Conservation (phyloP, 2,888 invertebrate species). For the Theretra japonica region DNA sequence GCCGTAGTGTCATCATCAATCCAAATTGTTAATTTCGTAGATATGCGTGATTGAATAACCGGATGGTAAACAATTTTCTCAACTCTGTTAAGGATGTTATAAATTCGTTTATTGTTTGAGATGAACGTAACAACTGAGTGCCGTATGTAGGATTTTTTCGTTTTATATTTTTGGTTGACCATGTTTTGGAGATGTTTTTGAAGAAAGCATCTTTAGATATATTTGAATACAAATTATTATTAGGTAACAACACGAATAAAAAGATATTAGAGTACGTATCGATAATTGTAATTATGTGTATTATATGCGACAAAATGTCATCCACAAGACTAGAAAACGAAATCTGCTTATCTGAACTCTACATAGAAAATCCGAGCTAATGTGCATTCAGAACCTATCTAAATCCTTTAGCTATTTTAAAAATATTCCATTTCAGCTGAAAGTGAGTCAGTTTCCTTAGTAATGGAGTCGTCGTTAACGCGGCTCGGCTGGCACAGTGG, state of each 20-base stretch:
- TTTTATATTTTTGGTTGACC: not conserved
- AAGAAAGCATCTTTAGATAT: too few species aligned
- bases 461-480: conserved; percentile 30
- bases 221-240: too few species aligned
- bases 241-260: too few species aligned
- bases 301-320: too few species aligned
- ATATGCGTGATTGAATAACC: conserved; percentile 45
- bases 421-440: not conserved
- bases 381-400: not conserved
- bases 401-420: not conserved
- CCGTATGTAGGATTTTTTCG: not conserved
- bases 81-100: conserved; percentile 31
- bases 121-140: not conserved
- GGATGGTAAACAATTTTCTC: conserved; percentile 36
- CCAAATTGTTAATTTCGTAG: conserved; percentile 41
- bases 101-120: conserved; percentile 15
- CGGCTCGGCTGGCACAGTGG: conserved; percentile 28
- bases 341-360: not conserved
- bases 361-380: not conserved
- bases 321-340: too few species aligned
- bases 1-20: conserved; percentile 41
- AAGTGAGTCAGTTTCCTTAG: conserved; percentile 21
- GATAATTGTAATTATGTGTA: too few species aligned
- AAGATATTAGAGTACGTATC: too few species aligned
- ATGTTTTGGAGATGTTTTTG: not conserved